These are phyloP conservation scores for Cydia fagiglandana DNA, from an alignment of 1,140 invertebrate genomes.

Conservation along the genomic window DNA sequence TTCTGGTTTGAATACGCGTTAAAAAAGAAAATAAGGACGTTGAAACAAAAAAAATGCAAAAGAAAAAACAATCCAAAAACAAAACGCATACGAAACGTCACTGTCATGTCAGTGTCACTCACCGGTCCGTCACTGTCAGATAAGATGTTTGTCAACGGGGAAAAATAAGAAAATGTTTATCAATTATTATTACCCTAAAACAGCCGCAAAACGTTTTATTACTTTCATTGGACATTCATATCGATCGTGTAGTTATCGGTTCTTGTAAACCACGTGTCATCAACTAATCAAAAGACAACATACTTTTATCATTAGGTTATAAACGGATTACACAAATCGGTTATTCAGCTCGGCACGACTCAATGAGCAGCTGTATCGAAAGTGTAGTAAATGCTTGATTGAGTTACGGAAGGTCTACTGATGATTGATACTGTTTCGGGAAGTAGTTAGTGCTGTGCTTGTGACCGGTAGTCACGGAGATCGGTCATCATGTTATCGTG, in stretches of 20 bases:
- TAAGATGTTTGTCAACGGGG: conserved; percentile 3
- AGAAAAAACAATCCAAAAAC: neutral
- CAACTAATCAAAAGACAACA: neutral
- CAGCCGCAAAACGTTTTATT: neutral
- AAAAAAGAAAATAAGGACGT: too few species aligned
- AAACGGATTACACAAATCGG: conserved; percentile 7
- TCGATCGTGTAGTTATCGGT: neutral
- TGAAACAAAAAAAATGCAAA: neutral
- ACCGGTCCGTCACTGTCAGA: conserved; percentile 1
- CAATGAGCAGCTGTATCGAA: conserved; percentile 11
- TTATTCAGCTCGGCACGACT: conserved; percentile 12
- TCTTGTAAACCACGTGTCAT: neutral
- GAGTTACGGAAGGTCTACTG: conserved; percentile 23
- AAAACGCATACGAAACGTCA: conserved; percentile 15
- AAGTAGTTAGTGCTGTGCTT: conserved; percentile 24
- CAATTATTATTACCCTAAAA: conserved; percentile 8
- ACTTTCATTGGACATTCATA: neutral
- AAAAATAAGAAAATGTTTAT: neutral
- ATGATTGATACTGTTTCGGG: conserved; percentile 1
- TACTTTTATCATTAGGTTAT: neutral
- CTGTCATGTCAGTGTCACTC: neutral
- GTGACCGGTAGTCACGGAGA: conserved; percentile 12
- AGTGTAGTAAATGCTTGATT: conserved; percentile 29
- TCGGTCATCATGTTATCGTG: conserved; percentile 60
- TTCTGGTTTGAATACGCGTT: too few species aligned